phyloP scores from a whole-genome alignment of 1,140 invertebrate genomes.

The Melitaea cinxia region DNA sequence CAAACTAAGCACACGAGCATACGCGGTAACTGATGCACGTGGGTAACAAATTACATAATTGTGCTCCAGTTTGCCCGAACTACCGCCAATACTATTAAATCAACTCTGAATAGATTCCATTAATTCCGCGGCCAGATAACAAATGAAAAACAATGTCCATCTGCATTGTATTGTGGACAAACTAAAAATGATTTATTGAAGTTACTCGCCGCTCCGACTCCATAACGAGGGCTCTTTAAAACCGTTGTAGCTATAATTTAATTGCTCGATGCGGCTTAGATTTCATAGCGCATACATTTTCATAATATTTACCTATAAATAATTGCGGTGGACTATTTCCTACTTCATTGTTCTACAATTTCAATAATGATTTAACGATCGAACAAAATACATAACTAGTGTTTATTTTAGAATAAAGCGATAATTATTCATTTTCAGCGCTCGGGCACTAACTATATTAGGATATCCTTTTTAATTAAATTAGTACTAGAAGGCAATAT shows the following conservation, averaged over 20 bases:
- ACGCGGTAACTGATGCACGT: no score
- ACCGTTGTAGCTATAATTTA: neutral
- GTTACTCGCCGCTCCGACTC: neutral
- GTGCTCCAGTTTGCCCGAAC: neutral
- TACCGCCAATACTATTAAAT: slow-evolving; percentile 10
- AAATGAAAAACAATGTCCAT: slow-evolving; percentile 25
- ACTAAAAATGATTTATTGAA: slow-evolving; percentile 29
- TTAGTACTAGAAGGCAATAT: no score
- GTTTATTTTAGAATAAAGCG: no score
- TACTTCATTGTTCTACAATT: neutral
- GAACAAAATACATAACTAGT: no score
- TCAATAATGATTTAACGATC: no score
- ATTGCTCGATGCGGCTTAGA: neutral
- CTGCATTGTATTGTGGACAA: slow-evolving; percentile 13
- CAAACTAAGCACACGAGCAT: no score
- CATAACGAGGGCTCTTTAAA: slow-evolving; percentile 6
- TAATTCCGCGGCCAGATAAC: slow-evolving; percentile 19
- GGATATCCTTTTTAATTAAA: no score
- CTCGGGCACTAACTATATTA: no score
- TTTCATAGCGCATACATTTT: neutral
- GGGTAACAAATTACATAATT: slow-evolving; percentile 11
- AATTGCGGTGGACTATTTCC: no score
- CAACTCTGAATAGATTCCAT: slow-evolving; percentile 21
- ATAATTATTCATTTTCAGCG: no score
- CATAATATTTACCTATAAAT: neutral